Evolutionary conservation across 1,140 invertebrate genomes (phyloP), one percentile per base, ranked within the genome.

Genomic region (Caenorhabditis tropicalis): DNA sequence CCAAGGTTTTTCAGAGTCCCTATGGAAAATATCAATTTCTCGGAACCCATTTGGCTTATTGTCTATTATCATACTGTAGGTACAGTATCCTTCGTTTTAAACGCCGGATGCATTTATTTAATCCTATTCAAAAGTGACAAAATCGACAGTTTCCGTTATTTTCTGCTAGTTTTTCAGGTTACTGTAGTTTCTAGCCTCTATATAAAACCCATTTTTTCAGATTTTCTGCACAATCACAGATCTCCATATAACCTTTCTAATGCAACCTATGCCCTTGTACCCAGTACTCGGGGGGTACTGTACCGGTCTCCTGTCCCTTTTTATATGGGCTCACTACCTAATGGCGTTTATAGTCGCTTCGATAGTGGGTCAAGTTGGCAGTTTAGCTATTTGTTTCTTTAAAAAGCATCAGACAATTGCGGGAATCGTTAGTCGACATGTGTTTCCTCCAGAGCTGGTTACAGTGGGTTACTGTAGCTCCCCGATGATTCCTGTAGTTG

Each of bases 101-200:
- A 65, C 19, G 19, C 9, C 19, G 29, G 10, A 33, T 15, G 9
- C 4, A 65, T 65, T 33, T 65, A 27, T 65, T 21, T 65, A 19
- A 65, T 65, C 19, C 10, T 65, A 7, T 65, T 65, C 58, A 65
- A 36, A 36, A 65, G 58, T n/a, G 29, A 65, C 36, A 65, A 65
- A 36, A 36, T 65, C 10, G 58, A 65, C 29, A 65, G 7, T 36
- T 65, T 65, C 2, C 29, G 31, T 19, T 65, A 33, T 65, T 65
- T 19, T 19, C 15, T 65, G 3, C 31, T 65, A 19, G 4, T 33
- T 12, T 65, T 65, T 33, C 58, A 65, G 58, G 58, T 65, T 16
- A 36, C 24, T 4, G 21, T 19, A 10, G 21, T 29, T 29, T 29
- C 4, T 2, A 27, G 21, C 24, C 7, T 7, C 27, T 7, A 27